Base-by-base conservation (phyloP, 2,797 vertebrate genomes). In the Bradypodion ventrale region DNA sequence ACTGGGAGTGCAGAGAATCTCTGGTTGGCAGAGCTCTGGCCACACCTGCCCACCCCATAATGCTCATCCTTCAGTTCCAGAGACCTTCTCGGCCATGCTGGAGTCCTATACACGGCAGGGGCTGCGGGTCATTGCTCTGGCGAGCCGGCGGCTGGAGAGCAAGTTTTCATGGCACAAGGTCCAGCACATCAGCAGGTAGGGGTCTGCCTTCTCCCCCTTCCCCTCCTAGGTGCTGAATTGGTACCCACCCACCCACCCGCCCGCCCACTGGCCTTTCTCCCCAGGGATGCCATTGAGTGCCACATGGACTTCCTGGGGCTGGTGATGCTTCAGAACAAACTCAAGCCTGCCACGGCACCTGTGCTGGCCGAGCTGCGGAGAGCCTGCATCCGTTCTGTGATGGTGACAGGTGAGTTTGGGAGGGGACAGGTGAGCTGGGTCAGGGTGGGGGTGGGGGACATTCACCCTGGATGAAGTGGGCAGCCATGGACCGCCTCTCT, bases 261-360 rank as follows among this genome's bases (percentile, higher is more conserved):
- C n/a, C n/a, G n/a, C n/a, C n/a, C n/a, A n/a, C n/a, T n/a, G n/a
- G n/a, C n/a, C n/a, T 12, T 21, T 27, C 12, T 2, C 25, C 1
- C 27, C 15, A 91, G 90, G 9, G 87, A 85, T 6, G 60, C 59
- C 72, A 83, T 91, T 1, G 91, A 92, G 74, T 56, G 79, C 56
- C 40, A 66, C 77, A 89, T 92, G 90, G 74, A 80, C 19, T 90
- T 92, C 46, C 75, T 92, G 83, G 91, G 91, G 3, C 84, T 92
- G 16, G 69, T 91, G 29, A 68, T 92, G 65, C 77, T 92, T 66
- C 91, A 91, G 88, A 92, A 92, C 88, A 87, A 86, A 77, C 83
- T 92, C 75, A 92, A 92, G 49, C 83, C 88, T 0, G 83, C 87
- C 52, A 90, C 90, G 0, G 75, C 83, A 35, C 83, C 89, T 0